A percentile compares a stretch with the other conserved stretches of the same genome.
Evolutionary conservation across 2,113 vertebrate species (phyloP).

Genomic region (Embiotoca jacksoni): DNA sequence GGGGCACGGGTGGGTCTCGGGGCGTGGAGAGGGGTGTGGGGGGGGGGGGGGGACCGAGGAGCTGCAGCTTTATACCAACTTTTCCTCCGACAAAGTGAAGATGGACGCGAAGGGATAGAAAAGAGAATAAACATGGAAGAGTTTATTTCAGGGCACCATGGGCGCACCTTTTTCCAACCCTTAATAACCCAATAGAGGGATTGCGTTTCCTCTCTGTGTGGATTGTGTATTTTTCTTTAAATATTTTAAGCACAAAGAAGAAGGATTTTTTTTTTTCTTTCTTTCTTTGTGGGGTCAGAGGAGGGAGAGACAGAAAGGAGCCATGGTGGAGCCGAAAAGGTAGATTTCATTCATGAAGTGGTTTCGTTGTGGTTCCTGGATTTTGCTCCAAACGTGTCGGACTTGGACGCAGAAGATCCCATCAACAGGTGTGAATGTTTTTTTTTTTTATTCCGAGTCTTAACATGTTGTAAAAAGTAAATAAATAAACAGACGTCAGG

Average conservation of each 20-base stretch:
- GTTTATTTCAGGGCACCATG: not conserved
- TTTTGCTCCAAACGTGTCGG: constrained; percentile 37
- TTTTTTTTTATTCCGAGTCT: no score
- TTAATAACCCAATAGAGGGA: not conserved
- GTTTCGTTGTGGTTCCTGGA: constrained; percentile 23
- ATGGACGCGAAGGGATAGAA: constrained; percentile 49
- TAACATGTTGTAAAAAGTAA: no score
- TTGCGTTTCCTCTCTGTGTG: not conserved
- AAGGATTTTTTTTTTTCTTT: not conserved
- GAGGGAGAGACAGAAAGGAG: constrained; percentile 11
- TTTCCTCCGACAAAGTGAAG: not conserved
- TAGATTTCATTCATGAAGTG: constrained; percentile 38
- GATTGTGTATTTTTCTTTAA: not conserved
- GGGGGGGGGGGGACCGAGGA: not conserved
- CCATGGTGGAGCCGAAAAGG: constrained; percentile 52
- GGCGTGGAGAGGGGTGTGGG: constrained; percentile 41
- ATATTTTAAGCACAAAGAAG: not conserved
- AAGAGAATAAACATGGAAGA: constrained; percentile 26
- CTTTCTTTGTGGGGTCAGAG: not conserved
- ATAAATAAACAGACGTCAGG: no score
- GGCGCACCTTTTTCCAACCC: not conserved
- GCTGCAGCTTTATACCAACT: not conserved
- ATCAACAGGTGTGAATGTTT: constrained; percentile 54
- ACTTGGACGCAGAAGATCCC: constrained; percentile 35
- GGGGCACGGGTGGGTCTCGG: constrained; percentile 10